Conservation (phyloP, 2,888 invertebrate genomes). For the Parthenolecanium corni region DNA sequence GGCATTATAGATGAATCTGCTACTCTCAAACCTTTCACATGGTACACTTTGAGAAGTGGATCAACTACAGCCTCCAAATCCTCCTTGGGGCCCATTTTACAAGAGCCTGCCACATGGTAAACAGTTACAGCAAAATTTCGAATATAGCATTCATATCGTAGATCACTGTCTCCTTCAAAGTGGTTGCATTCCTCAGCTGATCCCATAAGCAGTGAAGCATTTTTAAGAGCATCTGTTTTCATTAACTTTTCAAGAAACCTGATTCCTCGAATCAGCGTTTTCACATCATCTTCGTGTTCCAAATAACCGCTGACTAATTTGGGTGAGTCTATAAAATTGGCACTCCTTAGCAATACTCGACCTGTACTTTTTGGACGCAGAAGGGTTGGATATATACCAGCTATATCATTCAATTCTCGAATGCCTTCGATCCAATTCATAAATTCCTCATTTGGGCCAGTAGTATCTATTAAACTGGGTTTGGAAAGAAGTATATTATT, state of each 20-base stretch:
- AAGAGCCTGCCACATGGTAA: constrained; percentile 75
- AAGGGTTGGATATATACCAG: constrained; percentile 19
- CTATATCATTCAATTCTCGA: neutral
- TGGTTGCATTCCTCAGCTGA: constrained; percentile 67
- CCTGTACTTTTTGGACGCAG: constrained; percentile 77
- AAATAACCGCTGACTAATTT: constrained; percentile 87
- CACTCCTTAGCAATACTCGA: constrained; percentile 62
- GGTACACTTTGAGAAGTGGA: constrained; percentile 63
- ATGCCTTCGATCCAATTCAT: neutral
- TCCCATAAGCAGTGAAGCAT: constrained; percentile 55
- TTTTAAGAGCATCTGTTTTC: constrained; percentile 62
- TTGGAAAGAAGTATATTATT: neutral
- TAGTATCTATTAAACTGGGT: too few species aligned
- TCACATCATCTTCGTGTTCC: constrained; percentile 63
- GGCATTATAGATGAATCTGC: constrained; percentile 82
- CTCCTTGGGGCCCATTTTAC: constrained; percentile 82
- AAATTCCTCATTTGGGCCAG: neutral
- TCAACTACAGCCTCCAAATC: constrained; percentile 74
- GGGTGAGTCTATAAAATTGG: constrained; percentile 77
- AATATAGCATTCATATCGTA: constrained; percentile 79
- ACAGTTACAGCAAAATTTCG: constrained; percentile 69
- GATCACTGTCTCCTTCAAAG: constrained; percentile 55
- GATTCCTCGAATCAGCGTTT: constrained; percentile 69
- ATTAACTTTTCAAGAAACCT: constrained; percentile 70
- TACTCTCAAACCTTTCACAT: constrained; percentile 65